These are phyloP conservation scores for Neoitamus cyanurus DNA, from an alignment of 2,888 invertebrate genomes.

Conservation along the genomic window DNA sequence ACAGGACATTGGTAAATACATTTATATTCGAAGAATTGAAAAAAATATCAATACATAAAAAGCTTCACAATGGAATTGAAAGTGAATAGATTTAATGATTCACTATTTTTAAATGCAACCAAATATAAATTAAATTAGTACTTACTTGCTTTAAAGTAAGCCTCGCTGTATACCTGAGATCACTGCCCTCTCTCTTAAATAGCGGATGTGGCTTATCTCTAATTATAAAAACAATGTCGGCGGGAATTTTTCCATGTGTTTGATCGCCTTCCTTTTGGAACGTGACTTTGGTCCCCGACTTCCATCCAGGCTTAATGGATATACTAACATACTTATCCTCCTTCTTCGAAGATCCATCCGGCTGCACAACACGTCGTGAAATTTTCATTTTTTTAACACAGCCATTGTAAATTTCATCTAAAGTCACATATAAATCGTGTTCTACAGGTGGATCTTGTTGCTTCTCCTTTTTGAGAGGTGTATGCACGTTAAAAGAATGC, in stretches of 20 bases:
- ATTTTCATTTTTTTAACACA: slow-evolving; percentile 99
- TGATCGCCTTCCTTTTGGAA: slow-evolving; percentile 98
- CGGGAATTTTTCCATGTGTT: slow-evolving; percentile 91
- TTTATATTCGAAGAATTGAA: too few relatives aligned
- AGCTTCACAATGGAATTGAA: too few relatives aligned
- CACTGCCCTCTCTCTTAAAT: slow-evolving; percentile 94
- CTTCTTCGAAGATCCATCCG: slow-evolving; percentile 86
- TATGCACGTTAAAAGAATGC: slow-evolving; percentile 89
- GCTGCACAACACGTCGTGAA: slow-evolving; percentile 86
- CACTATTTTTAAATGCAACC: background rate
- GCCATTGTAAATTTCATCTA: slow-evolving; percentile 95
- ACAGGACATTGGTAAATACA: too few relatives aligned
- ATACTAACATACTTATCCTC: slow-evolving; percentile 96
- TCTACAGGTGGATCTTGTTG: slow-evolving; percentile 91
- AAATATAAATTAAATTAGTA: slow-evolving; percentile 47
- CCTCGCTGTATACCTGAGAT: slow-evolving; percentile 90
- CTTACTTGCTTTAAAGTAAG: slow-evolving; percentile 89
- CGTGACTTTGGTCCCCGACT: slow-evolving; percentile 97
- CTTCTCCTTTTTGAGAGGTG: slow-evolving; percentile 80
- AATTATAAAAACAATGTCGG: slow-evolving; percentile 97
- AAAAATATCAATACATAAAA: too few relatives aligned
- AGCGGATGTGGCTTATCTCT: slow-evolving; percentile 92
- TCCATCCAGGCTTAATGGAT: slow-evolving; percentile 98
- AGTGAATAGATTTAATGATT: too few relatives aligned
- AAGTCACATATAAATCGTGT: slow-evolving; percentile 90